Conservation (phyloP, 2,113 vertebrate genomes). For the Felis chaus region DNA sequence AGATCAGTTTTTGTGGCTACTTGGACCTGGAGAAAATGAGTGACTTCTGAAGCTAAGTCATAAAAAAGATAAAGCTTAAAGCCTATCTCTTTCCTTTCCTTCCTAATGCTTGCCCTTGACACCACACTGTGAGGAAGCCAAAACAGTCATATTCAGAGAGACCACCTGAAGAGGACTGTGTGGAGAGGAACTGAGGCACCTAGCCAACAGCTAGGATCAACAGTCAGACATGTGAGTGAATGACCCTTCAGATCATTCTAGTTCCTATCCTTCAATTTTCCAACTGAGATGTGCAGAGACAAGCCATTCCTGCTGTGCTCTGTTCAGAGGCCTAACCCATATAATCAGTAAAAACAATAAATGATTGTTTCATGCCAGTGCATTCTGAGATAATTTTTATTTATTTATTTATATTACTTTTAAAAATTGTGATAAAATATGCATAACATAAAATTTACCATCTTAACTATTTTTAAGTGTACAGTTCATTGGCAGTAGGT, state of each 20-base stretch:
- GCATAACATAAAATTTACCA: background rate
- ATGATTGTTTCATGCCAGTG: background rate
- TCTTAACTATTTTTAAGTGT: background rate
- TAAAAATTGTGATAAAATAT: background rate
- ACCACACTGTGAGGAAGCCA: background rate
- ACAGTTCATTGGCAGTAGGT: background rate
- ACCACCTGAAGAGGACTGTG: too few relatives aligned
- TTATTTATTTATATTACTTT: background rate
- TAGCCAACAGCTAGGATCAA: too few relatives aligned
- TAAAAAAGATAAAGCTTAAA: background rate
- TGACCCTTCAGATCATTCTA: background rate
- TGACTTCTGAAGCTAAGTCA: too few relatives aligned
- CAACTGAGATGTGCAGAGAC: accelerated
- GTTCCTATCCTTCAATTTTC: background rate
- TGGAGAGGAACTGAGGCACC: background rate
- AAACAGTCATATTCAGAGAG: background rate
- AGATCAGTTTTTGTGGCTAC: background rate
- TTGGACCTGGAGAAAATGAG: background rate
- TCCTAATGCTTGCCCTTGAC: background rate
- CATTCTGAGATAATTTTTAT: background rate
- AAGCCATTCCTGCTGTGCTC: background rate
- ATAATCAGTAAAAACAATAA: background rate
- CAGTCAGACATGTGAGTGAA: background rate
- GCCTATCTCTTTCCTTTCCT: background rate
- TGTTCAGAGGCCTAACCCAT: background rate